Evolutionary conservation across 92 coral and sea anemone species (phyloP), one percentile per base, ranked within the genome.

Genomic region (Phenganax marumi): DNA sequence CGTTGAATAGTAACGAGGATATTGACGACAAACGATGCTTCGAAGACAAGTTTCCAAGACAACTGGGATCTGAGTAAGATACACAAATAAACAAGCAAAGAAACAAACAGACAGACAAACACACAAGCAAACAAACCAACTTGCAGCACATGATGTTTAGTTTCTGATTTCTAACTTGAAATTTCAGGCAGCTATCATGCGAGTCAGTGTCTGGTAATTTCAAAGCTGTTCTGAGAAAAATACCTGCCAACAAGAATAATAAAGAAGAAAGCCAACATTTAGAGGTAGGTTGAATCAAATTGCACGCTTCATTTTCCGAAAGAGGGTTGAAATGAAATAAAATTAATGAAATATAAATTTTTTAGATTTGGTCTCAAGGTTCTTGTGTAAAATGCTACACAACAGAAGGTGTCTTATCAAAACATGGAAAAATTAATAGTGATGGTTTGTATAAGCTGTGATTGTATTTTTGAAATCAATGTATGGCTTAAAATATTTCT

Each of bases 261-360:
- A 85, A 95, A 75, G 97, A 92, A 12, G 96, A 92, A 72, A 95
- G 91, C 46, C 98, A 95, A 73, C 75, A 87, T 76, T 80, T 95
- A 75, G 97, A 95, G 92, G 97, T 93, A 62, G 9, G 73, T 33
- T 33, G 1, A 33, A 33, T 33, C 43, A 33, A 33, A 33, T 4
- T 33, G 43, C 4, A 33, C 1, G 4, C 43, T 1, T 33, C 43
- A 33, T 4, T 33, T 33, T 1, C 43, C 43, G 43, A 33, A 33
- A 33, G 43, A 33, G 43, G 43, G 4, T 33, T 33, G 43, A 33
- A 33, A 33, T 33, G 43, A 33, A 33, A 33, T 33, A 33, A 33
- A 33, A 33, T 33, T 1, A 33, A 33, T 33, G 43, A 5, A 33
- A 33, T 21, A 50, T 8, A 3, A 17, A 5, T n/a, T 49, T 78